Base-by-base conservation (phyloP, 2,113 vertebrate species). In the Hylia prasina region DNA sequence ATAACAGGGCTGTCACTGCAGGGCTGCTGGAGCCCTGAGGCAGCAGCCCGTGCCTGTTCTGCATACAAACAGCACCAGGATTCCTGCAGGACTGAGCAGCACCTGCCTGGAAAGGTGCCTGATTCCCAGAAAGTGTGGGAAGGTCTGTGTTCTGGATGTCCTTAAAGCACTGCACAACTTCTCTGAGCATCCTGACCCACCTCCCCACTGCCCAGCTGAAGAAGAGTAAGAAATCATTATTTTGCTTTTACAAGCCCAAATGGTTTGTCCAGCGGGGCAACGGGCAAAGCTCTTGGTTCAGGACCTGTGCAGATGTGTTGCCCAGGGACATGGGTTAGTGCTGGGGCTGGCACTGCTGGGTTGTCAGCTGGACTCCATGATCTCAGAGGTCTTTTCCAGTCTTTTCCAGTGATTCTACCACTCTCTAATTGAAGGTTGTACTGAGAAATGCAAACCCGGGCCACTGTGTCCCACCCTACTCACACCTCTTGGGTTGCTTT, bases 401-500 rank as follows among this genome's bases (percentile, higher is more conserved):
- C 42, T 57, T 77, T 27, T 27, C 23, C 51, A 44, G 10, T 10
- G 35, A 30, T 60, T 47, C 9, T 9, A 1, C 39, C n/a, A 39
- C 39, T 66, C 37, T 53, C 2, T 22, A 12, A 40, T 1, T 37
- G 33, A 78, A 85, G 84, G 17, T 7, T 57, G 31, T 10, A 10
- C 47, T 13, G 39, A 42, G 47, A 63, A 73, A 73, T 15, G 16
- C 28, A 45, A 82, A 40, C 7, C 9, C 0, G 5, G 42, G 47
- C 45, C 78, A 66, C 37, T 2, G 0, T 11, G 25, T 50, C 65
- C 30, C 31, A 30, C 19, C 56, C 61, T 24, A 10, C 19, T 40
- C 50, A 39, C 3, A n/a, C 21, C 15, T 61, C 4, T 92, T 68
- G 72, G 81, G 87, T 90, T 42, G 48, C 91, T 97, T 92, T 95